Evolutionary conservation across 2,888 invertebrate genomes (phyloP).

Genomic region (Drosophila anceps): DNA sequence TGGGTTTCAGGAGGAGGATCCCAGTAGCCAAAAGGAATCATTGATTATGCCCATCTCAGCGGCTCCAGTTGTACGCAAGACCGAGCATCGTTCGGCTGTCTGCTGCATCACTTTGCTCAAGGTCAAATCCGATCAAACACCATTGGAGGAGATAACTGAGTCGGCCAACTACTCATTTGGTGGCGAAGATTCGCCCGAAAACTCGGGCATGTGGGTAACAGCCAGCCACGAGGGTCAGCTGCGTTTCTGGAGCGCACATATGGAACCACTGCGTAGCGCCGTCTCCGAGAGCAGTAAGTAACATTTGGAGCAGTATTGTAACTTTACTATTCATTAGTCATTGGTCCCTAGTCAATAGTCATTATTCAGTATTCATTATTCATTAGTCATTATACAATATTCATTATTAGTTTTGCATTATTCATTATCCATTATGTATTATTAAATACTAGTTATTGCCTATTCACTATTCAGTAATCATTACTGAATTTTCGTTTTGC

Average conservation of each 20-base stretch:
- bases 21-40: slow-evolving; percentile 87
- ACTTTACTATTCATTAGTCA: neutral
- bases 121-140: slow-evolving; percentile 64
- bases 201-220: slow-evolving; percentile 90
- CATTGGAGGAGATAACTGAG: slow-evolving; percentile 54
- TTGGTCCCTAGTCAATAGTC: no score
- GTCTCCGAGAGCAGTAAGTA: slow-evolving; percentile 88
- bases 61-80: slow-evolving; percentile 87
- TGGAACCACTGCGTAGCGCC: slow-evolving; percentile 88
- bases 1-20: slow-evolving; percentile 90
- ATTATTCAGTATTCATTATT: no score
- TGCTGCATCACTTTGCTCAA: slow-evolving; percentile 86
- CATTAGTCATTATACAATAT: no score
- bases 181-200: slow-evolving; percentile 81
- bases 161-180: slow-evolving; percentile 55
- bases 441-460: no score
- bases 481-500: no score
- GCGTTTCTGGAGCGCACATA: slow-evolving; percentile 91
- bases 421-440: no score
- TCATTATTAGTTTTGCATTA: no score
- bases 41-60: slow-evolving; percentile 88
- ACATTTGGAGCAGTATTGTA: neutral
- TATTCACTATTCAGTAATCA: neutral
- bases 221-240: slow-evolving; percentile 91
- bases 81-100: slow-evolving; percentile 90